Base-by-base conservation (phyloP, 2,113 vertebrate genomes). In the Pyrgilauda ruficollis region DNA sequence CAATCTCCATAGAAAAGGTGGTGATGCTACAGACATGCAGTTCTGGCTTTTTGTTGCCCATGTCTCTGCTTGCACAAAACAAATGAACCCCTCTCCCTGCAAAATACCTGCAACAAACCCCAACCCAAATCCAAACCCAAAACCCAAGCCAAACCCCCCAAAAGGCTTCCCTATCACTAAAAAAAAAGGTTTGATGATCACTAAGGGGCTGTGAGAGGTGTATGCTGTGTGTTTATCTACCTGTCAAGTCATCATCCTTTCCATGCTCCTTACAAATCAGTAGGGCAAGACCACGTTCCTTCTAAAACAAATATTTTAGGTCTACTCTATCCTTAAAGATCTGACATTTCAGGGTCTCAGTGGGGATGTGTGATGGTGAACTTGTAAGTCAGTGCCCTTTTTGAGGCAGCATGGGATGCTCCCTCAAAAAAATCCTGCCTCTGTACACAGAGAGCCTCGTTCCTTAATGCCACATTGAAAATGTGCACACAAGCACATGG, bases 371-470 rank as follows among this genome's bases (percentile, higher is more conserved):
- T 30, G 27, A 89, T 26, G 37, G 23, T 49, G 18, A 93, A 61
- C 10, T 77, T 56, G 16, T 77, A 56, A 73, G 28, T 52, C 50
- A 39, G 16, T 66, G 68, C 28, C 49, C 46, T 91, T 89, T 91
- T 7, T 61, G 41, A 94, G 46, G 49, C 27, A 77, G 50, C 35
- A 27, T 1, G 3, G 47, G 67, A 59, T 83, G 44, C 13, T 76
- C 26, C n/a, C 26, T 75, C 20, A 49, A 47, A 59, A 89, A 89
- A 83, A 87, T 59, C 44, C 31, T 78, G 15, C 22, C 33, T 85
- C 58, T 2, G 2, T 41, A 70, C 14, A 23, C 2, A 63, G 16
- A 66, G 10, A 75, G 13, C 30, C 13, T 39, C 0, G 1, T 13
- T 84, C 41, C 22, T 35, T 56, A 69, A 58, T 23, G 44, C 23